phyloP scores from a whole-genome alignment of 2,113 vertebrate species.

The Thryonomys swinderianus region DNA sequence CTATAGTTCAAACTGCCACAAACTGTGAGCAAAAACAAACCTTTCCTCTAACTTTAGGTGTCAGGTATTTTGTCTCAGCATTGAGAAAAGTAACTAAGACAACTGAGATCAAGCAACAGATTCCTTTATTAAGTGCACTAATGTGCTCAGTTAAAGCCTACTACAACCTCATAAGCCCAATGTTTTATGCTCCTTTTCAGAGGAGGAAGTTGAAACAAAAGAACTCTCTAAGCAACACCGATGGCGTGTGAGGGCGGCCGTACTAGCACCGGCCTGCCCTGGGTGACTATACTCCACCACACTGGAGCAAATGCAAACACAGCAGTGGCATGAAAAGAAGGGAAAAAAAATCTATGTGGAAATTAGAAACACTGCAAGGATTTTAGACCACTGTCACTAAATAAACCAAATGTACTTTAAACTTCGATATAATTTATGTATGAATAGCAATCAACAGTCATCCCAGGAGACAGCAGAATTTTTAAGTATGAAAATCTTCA shows the following conservation, averaged over 20 bases:
- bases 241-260: not conserved
- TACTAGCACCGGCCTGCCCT: not conserved
- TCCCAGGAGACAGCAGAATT: not conserved
- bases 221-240: not conserved
- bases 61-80: not conserved
- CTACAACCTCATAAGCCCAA: not conserved
- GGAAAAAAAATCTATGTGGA: not conserved
- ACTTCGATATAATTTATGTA: not conserved
- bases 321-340: not conserved
- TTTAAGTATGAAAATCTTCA: conserved; percentile 17
- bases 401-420: not conserved
- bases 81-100: not conserved
- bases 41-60: not conserved
- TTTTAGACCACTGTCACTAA: not conserved
- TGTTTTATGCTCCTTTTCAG: not conserved
- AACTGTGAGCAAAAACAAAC: not conserved
- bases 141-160: not conserved
- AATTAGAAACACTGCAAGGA: not conserved
- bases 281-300: not conserved
- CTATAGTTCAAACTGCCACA: not conserved
- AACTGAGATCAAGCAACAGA: not conserved
- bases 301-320: not conserved
- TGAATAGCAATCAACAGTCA: conserved; percentile 18
- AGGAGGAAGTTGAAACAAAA: not conserved
- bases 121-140: not conserved